Percentiles rank a stretch among this genome's conserved stretches.
Conservation (phyloP, 2,888 invertebrate species). For the Drosophila tanythrix region DNA sequence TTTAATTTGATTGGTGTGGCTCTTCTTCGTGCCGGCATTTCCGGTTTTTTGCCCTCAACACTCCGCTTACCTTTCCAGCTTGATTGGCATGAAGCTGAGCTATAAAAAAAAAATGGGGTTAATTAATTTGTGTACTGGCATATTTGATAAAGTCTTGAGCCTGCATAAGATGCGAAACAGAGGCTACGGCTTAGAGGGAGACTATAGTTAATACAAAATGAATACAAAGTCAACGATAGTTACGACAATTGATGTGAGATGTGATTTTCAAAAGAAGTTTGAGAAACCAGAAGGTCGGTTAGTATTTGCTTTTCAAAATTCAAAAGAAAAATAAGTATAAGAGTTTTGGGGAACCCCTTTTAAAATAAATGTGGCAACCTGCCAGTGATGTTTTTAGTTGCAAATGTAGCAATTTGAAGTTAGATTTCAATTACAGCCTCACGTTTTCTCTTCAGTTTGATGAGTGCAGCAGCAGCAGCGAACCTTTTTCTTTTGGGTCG, state of each 20-base stretch:
- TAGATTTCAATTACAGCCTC: slow-evolving; percentile 53
- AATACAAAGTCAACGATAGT: background rate
- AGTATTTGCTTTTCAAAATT: background rate
- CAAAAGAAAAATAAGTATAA: background rate
- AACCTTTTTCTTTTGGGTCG: slow-evolving; percentile 54
- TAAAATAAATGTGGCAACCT: background rate
- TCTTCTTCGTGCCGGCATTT: slow-evolving; percentile 45
- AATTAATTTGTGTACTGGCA: slow-evolving; percentile 69
- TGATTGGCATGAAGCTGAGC: slow-evolving; percentile 54
- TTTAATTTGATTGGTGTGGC: slow-evolving; percentile 74
- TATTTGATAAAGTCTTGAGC: slow-evolving; percentile 53
- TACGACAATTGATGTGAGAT: too few relatives aligned
- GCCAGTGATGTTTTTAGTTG: slow-evolving; percentile 12
- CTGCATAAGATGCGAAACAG: slow-evolving; percentile 11
- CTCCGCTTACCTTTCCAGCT: slow-evolving; percentile 54
- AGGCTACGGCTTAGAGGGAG: slow-evolving; percentile 6
- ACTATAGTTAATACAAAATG: background rate
- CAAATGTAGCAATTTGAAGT: slow-evolving; percentile 32
- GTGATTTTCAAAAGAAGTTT: too few relatives aligned
- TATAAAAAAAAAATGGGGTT: slow-evolving; percentile 42
- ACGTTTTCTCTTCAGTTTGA: slow-evolving; percentile 25
- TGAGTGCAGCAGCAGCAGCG: slow-evolving; percentile 15
- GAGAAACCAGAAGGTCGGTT: too few relatives aligned
- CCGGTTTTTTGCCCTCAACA: slow-evolving; percentile 47
- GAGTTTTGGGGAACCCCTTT: background rate